These are phyloP conservation scores for Phaetusa simplex DNA, from an alignment of 2,113 vertebrate species.

Conservation along the genomic window DNA sequence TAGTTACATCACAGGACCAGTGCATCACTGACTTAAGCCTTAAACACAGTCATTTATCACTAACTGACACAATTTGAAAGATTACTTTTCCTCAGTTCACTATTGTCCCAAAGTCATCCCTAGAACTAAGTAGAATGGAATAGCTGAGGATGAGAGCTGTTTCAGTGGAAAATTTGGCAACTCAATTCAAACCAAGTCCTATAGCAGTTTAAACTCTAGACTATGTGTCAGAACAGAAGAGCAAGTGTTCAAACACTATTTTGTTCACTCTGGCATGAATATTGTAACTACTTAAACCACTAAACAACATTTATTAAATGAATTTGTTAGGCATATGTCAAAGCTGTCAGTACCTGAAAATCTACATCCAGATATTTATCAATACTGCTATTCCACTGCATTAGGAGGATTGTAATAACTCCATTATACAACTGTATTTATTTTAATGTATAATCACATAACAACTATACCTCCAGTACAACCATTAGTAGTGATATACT, in stretches of 20 bases:
- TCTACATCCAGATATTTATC: not conserved
- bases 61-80: not conserved
- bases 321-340: not conserved
- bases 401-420: not conserved
- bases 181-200: not conserved
- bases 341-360: not conserved
- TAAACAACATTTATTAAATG: not conserved
- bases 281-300: not conserved
- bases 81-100: not conserved
- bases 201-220: not conserved
- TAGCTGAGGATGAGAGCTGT: not conserved
- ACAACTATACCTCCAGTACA: not conserved
- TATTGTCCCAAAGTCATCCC: not conserved
- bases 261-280: not conserved
- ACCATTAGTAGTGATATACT: not conserved
- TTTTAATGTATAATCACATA: not conserved
- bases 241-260: not conserved
- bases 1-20: not conserved
- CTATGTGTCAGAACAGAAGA: not conserved
- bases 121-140: not conserved
- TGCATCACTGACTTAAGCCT: not conserved
- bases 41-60: not conserved
- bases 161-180: not conserved
- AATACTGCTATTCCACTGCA: not conserved
- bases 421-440: not conserved